Evolutionary conservation across 2,888 invertebrate species (phyloP), one percentile per base, ranked within the genome.

Genomic region (Embidobia sp.): DNA sequence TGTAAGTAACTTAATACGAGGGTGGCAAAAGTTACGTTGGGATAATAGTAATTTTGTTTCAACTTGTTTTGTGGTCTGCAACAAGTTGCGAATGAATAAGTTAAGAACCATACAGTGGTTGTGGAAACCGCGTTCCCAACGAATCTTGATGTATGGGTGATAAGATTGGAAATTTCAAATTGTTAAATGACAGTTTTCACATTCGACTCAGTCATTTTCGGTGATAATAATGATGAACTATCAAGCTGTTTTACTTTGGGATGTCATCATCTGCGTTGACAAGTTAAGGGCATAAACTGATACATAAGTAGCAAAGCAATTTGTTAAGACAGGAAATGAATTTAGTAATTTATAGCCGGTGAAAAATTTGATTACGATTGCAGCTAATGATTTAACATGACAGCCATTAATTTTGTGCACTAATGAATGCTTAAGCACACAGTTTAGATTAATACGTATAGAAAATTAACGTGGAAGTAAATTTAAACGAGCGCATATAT

Each of bases 1-100:
- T 82, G 87, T 89, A 86, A 88, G 88, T 88, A 81, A n/a, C n/a
- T n/a, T n/a, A n/a, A n/a, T n/a, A n/a, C n/a, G 26, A 22, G 15
- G 6, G 3, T 0, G 11, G 3, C 10, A 55, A 15, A 55, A 40
- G 11, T 29, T 40, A 0, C 15, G 0, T 8, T 6, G n/a, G 16
- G 15, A 40, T 26, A 8, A 40, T 53, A 16, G 3, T 10, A 40
- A 27, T 40, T 57, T 10, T 33, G 11, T 18, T 26, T 8, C 8
- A 44, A 57, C 5, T 29, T 42, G 10, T 31, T 42, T 31, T 11
- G 19, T 13, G 19, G 18, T 37, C 29, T 33, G 61, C 63, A 63
- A 66, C 66, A 53, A 66, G 66, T 66, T 55, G 33, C 4, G 3
- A 44, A 44, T 51, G 55, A 66, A 44, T 49, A 19, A 63, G n/a